Evolutionary conservation across 2,888 invertebrate species (phyloP).

Genomic region (Ochropleura leucogaster): DNA sequence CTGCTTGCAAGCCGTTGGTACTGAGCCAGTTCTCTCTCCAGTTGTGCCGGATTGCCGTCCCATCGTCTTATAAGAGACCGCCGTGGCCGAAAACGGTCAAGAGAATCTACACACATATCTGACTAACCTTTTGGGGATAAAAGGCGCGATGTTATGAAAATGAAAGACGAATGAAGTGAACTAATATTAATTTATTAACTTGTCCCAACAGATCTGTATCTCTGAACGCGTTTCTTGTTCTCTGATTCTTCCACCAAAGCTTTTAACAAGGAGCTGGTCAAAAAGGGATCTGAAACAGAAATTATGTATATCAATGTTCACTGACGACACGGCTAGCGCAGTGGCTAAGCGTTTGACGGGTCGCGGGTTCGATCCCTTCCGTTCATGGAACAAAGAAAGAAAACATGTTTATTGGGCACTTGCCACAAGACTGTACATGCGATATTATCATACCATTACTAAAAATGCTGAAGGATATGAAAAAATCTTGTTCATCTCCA

Average conservation of each 20-base stretch:
- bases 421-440: too few relatives aligned
- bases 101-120: background rate
- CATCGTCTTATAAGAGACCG: background rate
- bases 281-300: constrained; percentile 75
- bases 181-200: background rate
- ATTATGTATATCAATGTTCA: background rate
- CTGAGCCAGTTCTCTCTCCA: too few relatives aligned
- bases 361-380: too few relatives aligned
- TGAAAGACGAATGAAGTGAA: background rate
- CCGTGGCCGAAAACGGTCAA: background rate
- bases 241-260: constrained; percentile 76
- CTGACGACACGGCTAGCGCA: too few relatives aligned
- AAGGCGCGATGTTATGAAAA: background rate
- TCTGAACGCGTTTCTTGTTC: constrained; percentile 75
- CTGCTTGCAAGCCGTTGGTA: too few relatives aligned
- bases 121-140: background rate
- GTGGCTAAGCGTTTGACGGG: too few relatives aligned
- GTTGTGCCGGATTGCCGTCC: too few relatives aligned
- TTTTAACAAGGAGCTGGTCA: constrained; percentile 75
- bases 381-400: too few relatives aligned
- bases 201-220: constrained; percentile 73
- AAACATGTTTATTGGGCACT: too few relatives aligned
- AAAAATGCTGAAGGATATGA: too few relatives aligned
- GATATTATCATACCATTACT: too few relatives aligned
- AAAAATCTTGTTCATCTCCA: too few relatives aligned